Base-by-base conservation (phyloP, 2,797 vertebrate species). In the Paedocypris micromegethes region DNA sequence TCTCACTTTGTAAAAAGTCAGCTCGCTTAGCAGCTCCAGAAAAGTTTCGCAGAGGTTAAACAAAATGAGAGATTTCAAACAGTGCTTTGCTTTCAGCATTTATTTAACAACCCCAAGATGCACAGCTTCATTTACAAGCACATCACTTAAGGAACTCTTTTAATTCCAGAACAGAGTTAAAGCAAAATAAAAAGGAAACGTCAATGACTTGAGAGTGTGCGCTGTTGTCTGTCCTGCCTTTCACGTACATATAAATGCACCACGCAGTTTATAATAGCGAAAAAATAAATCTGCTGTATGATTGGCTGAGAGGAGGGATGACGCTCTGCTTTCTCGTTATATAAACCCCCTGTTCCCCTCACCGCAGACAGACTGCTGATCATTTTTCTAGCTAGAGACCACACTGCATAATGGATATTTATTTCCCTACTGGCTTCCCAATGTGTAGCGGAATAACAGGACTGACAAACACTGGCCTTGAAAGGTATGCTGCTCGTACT, bases 371-470 rank as follows among this genome's bases (percentile, higher is more conserved):
- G 74, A 79, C 72, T 77, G 75, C 81, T 75, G 78, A 77, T 75
- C 72, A 43, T 64, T 73, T 5, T 48, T 67, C 57, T 52, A 23
- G 23, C 23, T 8, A 41, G 55, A 72, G 49, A 56, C 40, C 8
- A 9, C 78, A 58, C 73, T 78, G 72, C 76, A 48, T 6, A 53
- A 72, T 62, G 80, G 77, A 80, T 75, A 66, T 78, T 62, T 62
- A 58, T 60, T 40, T 69, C 40, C 48, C 59, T 37, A 46, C 59
- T 49, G 77, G 69, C 50, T 65, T 80, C 78, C 84, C 61, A 77
- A 94, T 96, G 93, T 95, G 92, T 80, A 91, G 85, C 81, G 92
- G 89, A 80, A 81, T 95, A 69, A 73, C 90, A 75, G 78, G 87
- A 0, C 87, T 94, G 71, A 88, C 92, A n/a, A 83, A 80, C 80